Base-by-base conservation (phyloP, 2,888 invertebrate genomes). In the Germaria angustata region DNA sequence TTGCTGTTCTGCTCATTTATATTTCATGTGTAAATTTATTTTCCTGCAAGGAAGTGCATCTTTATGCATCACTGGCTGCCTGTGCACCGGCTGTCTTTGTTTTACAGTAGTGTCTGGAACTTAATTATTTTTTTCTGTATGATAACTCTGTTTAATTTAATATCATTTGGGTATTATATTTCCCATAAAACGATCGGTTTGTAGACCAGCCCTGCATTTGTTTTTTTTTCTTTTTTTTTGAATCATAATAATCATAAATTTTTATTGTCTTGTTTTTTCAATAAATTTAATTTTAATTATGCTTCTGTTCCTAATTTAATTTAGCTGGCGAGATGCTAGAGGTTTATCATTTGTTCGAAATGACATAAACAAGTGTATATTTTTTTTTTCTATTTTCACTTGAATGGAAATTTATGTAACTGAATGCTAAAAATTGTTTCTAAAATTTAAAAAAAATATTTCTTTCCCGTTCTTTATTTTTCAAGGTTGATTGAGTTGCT, bases 1-100 rank as follows among this genome's bases (percentile, higher is more conserved):
- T 36, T 63, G 44, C 32, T 49, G 17, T 59, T 68, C 76, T 28
- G 63, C 57, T 65, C 34, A 34, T 72, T 72, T 72, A 57, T 32
- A 32, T 65, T 65, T 72, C 65, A 68, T 77, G 77, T 77, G 59
- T 72, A 59, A 59, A 80, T 80, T 71, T 76, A 59, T 77, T 77
- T 77, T 77, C 72, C 78, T 81, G 77, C 68, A 73, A 73, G 78
- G 77, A 81, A 81, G 72, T 81, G 78, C 77, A 78, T 81, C 72
- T 81, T 73, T 49, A 61, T 68, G 81, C 81, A 66, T 81, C 81
- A 78, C 46, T 81, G 73, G 11, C 13, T 78, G 39, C 44, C 55
- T 61, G 46, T 28, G 44, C 44, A 13, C n/a, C 57, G 11, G 24
- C n/a, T 59, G 41, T 46, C 36, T 46, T 20, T 36, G 20, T 51